Evolutionary conservation across 2,113 vertebrate species (phyloP).

Genomic region (Ictalurus punctatus): DNA sequence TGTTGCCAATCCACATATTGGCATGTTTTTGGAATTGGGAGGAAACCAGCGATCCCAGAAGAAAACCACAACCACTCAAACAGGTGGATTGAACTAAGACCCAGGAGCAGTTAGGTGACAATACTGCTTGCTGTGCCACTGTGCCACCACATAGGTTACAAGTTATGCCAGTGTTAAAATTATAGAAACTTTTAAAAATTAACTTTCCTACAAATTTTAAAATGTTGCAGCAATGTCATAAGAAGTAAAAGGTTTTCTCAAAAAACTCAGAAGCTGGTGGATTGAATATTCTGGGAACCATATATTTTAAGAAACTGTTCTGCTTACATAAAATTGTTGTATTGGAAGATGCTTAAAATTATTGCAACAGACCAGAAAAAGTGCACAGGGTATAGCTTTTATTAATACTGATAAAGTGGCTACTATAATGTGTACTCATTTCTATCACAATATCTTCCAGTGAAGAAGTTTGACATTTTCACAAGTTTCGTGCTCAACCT

Average conservation of each 20-base stretch:
- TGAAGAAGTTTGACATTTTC: constrained; percentile 6
- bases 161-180: background rate
- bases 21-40: background rate
- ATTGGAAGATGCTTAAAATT: background rate
- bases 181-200: background rate
- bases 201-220: background rate
- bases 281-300: background rate
- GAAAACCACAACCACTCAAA: no score
- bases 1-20: background rate
- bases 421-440: background rate
- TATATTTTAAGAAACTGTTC: background rate
- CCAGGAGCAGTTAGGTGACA: background rate
- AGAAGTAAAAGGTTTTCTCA: background rate
- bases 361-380: background rate
- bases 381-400: background rate
- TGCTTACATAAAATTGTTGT: background rate
- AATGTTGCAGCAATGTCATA: background rate
- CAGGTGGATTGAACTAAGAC: background rate
- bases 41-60: background rate
- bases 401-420: background rate
- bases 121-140: background rate
- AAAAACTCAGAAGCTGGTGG: background rate
- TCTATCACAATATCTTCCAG: background rate
- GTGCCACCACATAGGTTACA: background rate
- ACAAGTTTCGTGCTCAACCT: background rate